Evolutionary conservation across 2,797 vertebrate genomes (phyloP).

Genomic region (Notolepis coatsorum): DNA sequence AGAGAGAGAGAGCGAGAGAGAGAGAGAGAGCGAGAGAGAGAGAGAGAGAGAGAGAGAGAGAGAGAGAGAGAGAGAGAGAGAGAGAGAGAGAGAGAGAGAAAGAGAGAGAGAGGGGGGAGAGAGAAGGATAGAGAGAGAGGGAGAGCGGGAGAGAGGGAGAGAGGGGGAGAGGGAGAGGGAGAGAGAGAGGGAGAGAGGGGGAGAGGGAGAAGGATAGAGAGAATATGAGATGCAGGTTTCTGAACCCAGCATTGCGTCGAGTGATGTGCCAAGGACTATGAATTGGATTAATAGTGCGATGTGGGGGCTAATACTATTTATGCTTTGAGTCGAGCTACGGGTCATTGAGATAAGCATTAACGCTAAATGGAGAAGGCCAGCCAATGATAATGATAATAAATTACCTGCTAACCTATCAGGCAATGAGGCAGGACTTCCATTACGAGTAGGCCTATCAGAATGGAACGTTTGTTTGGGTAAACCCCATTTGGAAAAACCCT

Average conservation of each 20-base stretch:
- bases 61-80: too few relatives aligned
- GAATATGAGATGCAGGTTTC: slow-evolving; percentile 21
- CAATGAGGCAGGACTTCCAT: slow-evolving; percentile 34
- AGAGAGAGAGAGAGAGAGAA: too few relatives aligned
- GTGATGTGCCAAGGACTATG: slow-evolving; percentile 57
- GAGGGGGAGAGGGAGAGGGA: slow-evolving; percentile 8
- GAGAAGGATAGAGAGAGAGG: too few relatives aligned
- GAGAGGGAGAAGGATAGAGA: background rate
- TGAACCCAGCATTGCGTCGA: slow-evolving; percentile 34
- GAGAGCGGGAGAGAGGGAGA: too few relatives aligned
- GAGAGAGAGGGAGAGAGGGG: slow-evolving; percentile 27
- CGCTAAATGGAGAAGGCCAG: slow-evolving; percentile 56
- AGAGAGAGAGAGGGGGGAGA: too few relatives aligned
- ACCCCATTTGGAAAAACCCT: slow-evolving; percentile 27
- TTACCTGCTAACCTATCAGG: slow-evolving; percentile 50
- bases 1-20: too few relatives aligned
- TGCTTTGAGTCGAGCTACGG: slow-evolving; percentile 44
- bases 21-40: too few relatives aligned
- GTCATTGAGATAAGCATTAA: slow-evolving; percentile 62
- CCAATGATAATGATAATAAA: slow-evolving; percentile 54
- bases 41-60: too few relatives aligned
- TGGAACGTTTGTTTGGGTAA: too few relatives aligned
- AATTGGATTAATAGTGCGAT: slow-evolving; percentile 69
- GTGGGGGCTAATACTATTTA: slow-evolving; percentile 60
- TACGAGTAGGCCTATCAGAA: background rate